A percentile compares a stretch with the other conserved stretches of the same genome.
These are phyloP conservation scores for Gavia stellata DNA, from an alignment of 2,113 vertebrate species.

Conservation along the genomic window DNA sequence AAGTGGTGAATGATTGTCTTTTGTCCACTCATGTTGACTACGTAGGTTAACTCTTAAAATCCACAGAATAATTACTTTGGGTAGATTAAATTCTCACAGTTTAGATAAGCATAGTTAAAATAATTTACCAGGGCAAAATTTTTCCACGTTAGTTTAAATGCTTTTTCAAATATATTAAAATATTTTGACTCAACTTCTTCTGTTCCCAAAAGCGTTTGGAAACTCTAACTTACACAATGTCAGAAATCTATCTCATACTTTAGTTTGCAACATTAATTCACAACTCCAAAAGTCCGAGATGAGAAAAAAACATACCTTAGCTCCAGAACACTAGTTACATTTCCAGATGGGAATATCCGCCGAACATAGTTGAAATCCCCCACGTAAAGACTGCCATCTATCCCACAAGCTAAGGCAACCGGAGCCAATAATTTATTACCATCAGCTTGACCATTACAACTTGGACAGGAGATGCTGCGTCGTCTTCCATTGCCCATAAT, in stretches of 20 bases:
- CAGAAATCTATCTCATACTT: neutral
- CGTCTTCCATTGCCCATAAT: slow-evolving; percentile 96
- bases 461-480: slow-evolving; percentile 96
- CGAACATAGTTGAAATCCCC: slow-evolving; percentile 99
- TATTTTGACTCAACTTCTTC: neutral
- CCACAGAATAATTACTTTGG: neutral
- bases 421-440: slow-evolving; percentile 98
- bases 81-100: neutral
- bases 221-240: neutral
- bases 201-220: neutral
- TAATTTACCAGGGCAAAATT: neutral
- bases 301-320: slow-evolving; percentile 80
- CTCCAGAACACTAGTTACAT: slow-evolving; percentile 95
- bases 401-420: slow-evolving; percentile 90
- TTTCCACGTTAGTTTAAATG: neutral
- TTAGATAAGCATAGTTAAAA: neutral
- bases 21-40: neutral
- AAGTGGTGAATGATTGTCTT: neutral
- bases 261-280: neutral
- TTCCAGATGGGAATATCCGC: slow-evolving; percentile 92
- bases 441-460: slow-evolving; percentile 95
- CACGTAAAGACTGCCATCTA: slow-evolving; percentile 93
- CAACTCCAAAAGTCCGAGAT: neutral
- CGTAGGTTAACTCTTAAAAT: neutral
- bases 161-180: neutral